phyloP scores from a whole-genome alignment of 2,888 invertebrate genomes.

The Habroteleia sp. region DNA sequence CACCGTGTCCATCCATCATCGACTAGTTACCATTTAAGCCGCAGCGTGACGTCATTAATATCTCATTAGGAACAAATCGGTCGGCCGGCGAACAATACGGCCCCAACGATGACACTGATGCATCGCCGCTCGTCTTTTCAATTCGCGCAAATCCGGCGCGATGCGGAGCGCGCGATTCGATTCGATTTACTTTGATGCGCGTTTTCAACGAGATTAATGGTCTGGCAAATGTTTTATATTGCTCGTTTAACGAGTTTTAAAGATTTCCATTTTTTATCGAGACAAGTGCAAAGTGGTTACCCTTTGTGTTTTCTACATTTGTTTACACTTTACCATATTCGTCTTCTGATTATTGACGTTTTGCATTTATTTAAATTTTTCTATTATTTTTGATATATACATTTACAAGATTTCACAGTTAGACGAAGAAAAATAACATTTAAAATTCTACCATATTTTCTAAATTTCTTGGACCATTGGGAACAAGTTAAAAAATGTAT shows the following conservation, averaged over 20 bases:
- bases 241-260: slow-evolving; percentile 1
- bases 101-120: slow-evolving; percentile 77
- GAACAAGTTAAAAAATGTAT: too few relatives aligned
- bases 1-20: slow-evolving; percentile 79
- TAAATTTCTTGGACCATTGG: too few relatives aligned
- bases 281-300: too few relatives aligned
- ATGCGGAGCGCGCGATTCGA: slow-evolving; percentile 9
- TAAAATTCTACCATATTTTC: too few relatives aligned
- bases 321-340: too few relatives aligned
- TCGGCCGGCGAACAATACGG: slow-evolving; percentile 70
- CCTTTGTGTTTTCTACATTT: too few relatives aligned
- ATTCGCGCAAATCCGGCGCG: slow-evolving; percentile 20
- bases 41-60: slow-evolving; percentile 80
- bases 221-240: slow-evolving; percentile 6
- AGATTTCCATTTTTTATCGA: too few relatives aligned
- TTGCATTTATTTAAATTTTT: too few relatives aligned
- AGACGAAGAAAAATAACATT: too few relatives aligned
- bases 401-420: too few relatives aligned
- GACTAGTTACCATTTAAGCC: slow-evolving; percentile 80
- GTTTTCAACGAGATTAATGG: slow-evolving; percentile 23
- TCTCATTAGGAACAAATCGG: slow-evolving; percentile 77
- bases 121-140: slow-evolving; percentile 71
- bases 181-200: slow-evolving; percentile 19
- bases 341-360: too few relatives aligned
- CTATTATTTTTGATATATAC: too few relatives aligned